Conservation (phyloP, 2,888 invertebrate species). For the Dascillus cervinus region DNA sequence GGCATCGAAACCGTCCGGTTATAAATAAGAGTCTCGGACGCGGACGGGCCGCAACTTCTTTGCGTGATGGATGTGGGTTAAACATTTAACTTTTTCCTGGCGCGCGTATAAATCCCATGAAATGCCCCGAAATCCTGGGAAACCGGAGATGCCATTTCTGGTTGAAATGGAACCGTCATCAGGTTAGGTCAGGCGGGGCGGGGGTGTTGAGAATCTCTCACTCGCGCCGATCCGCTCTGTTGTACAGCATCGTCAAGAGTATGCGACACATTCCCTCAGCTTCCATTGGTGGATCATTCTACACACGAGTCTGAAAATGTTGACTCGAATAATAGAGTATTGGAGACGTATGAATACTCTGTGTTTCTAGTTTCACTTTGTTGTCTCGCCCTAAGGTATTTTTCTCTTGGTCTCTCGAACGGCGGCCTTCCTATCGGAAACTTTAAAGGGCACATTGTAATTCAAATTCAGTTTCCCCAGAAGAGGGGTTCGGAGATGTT, state of each 20-base stretch:
- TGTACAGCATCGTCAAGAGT: slow-evolving; percentile 32
- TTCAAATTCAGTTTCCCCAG: slow-evolving; percentile 10
- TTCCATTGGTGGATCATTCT: slow-evolving; percentile 29
- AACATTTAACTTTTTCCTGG: slow-evolving; percentile 2
- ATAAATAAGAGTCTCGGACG: no score
- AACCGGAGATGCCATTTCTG: slow-evolving; percentile 23
- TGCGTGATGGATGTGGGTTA: no score
- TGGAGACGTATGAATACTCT: slow-evolving; percentile 17
- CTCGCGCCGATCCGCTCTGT: slow-evolving; percentile 32
- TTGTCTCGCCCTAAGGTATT: not conserved
- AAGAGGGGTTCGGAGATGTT: no score
- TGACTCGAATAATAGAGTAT: slow-evolving; percentile 24
- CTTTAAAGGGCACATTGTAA: slow-evolving; percentile 7
- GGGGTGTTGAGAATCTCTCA: slow-evolving; percentile 30
- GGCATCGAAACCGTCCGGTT: no score
- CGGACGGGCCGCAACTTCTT: no score
- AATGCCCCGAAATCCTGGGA: slow-evolving; percentile 12
- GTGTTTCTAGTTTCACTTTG: slow-evolving; percentile 9
- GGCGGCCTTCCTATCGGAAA: no score
- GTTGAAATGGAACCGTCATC: slow-evolving; percentile 31
- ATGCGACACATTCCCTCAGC: slow-evolving; percentile 33
- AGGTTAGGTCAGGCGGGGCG: slow-evolving; percentile 17
- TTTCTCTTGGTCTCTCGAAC: no score
- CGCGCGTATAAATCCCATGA: slow-evolving; percentile 9
- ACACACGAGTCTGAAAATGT: slow-evolving; percentile 35